Evolutionary conservation across 2,113 vertebrate species (phyloP).

Genomic region (Oncorhynchus nerka): DNA sequence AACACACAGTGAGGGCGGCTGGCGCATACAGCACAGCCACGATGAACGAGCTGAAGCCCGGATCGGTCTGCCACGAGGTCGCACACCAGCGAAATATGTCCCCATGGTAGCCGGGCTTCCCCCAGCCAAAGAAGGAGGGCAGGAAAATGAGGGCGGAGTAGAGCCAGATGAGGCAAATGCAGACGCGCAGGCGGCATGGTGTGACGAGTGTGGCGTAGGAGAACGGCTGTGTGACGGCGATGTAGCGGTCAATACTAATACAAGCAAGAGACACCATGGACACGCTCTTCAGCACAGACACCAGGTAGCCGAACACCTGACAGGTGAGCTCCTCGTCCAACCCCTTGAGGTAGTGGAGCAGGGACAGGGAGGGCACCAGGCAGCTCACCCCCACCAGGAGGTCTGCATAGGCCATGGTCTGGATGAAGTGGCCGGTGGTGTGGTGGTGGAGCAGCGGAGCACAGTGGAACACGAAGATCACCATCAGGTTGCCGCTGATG

Average conservation of each 20-base stretch:
- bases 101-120: conserved; percentile 75
- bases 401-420: conserved; percentile 93
- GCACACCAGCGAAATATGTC: conserved; percentile 89
- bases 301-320: conserved; percentile 84
- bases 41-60: conserved; percentile 86
- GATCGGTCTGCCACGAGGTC: conserved; percentile 79
- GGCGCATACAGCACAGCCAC: conserved; percentile 85
- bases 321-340: conserved; percentile 84
- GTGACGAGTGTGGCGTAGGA: conserved; percentile 88
- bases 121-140: conserved; percentile 84
- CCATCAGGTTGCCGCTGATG: conserved; percentile 87
- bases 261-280: conserved; percentile 91
- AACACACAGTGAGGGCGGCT: conserved; percentile 85
- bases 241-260: conserved; percentile 81
- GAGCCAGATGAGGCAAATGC: conserved; percentile 85
- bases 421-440: conserved; percentile 92
- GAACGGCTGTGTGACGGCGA: conserved; percentile 81
- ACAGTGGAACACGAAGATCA: conserved; percentile 92
- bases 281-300: conserved; percentile 90
- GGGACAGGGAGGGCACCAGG: conserved; percentile 85
- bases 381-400: conserved; percentile 90
- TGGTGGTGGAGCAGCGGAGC: conserved; percentile 91
- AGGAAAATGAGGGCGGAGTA: conserved; percentile 87
- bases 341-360: conserved; percentile 79
- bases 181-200: conserved; percentile 82